Percentiles rank a stretch among this genome's conserved stretches.
These are phyloP conservation scores for Acromyrmex heyeri DNA, from an alignment of 1,140 invertebrate species.

Conservation along the genomic window DNA sequence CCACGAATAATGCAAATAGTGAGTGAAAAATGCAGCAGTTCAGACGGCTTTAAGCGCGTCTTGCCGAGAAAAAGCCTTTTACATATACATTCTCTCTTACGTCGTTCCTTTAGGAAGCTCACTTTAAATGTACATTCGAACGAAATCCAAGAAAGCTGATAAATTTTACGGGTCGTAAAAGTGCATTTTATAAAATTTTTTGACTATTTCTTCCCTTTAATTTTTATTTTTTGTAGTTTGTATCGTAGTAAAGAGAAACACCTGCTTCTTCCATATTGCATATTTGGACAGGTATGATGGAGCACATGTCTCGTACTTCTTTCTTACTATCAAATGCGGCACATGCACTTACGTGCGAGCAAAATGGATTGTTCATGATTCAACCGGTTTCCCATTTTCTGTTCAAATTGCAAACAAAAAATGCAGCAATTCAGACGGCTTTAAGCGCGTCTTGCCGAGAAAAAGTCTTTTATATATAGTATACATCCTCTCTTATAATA, in stretches of 20 bases:
- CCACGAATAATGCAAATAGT: slow-evolving; percentile 61
- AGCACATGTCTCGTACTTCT: slow-evolving; percentile 63
- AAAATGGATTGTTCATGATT: slow-evolving; percentile 62
- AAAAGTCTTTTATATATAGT: too few relatives aligned
- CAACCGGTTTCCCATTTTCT: slow-evolving; percentile 32
- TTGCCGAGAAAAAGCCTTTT: slow-evolving; percentile 46
- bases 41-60: slow-evolving; percentile 35
- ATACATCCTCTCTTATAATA: slow-evolving; percentile 18
- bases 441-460: too few relatives aligned
- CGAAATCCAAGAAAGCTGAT: slow-evolving; percentile 35
- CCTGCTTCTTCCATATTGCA: slow-evolving; percentile 42
- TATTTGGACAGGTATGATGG: slow-evolving; percentile 58
- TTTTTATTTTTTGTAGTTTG: not conserved
- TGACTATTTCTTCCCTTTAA: not conserved
- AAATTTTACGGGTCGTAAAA: slow-evolving; percentile 30
- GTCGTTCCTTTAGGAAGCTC: not conserved
- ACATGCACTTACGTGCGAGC: slow-evolving; percentile 43
- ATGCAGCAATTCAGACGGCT: too few relatives aligned
- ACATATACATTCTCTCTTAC: slow-evolving; percentile 33
- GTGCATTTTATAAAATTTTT: slow-evolving; percentile 41
- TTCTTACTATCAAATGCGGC: slow-evolving; percentile 53
- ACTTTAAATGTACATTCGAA: slow-evolving; percentile 29
- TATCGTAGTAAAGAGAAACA: slow-evolving; percentile 18
- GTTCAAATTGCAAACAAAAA: slow-evolving; percentile 26
- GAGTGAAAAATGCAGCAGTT: slow-evolving; percentile 49